Evolutionary conservation across 2,888 invertebrate species (phyloP).

Genomic region (Drosophila imparisetae): DNA sequence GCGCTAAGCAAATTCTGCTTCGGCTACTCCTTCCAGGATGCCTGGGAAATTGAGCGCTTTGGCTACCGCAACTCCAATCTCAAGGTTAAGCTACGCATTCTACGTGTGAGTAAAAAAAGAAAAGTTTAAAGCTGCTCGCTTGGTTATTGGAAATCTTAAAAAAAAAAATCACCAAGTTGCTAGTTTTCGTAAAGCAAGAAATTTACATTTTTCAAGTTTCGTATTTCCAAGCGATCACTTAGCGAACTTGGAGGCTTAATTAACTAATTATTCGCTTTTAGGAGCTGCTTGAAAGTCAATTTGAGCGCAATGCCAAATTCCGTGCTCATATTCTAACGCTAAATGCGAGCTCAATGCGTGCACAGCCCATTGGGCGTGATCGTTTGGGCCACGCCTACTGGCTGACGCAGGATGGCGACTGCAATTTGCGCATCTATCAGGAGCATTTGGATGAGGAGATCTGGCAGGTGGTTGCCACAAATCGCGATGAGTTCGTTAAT

Average conservation of each 20-base stretch:
- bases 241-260: background rate
- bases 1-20: conserved; percentile 96
- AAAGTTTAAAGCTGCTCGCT: background rate
- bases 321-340: conserved; percentile 93
- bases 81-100: conserved; percentile 93
- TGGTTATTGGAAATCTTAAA: background rate
- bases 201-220: background rate
- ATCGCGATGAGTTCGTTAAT: conserved; percentile 91
- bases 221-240: background rate
- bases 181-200: background rate
- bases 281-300: conserved; percentile 96
- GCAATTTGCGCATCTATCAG: conserved; percentile 95
- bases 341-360: conserved; percentile 91
- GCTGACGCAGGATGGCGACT: conserved; percentile 94
- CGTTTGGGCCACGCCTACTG: conserved; percentile 96
- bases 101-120: conserved; percentile 89
- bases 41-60: conserved; percentile 97
- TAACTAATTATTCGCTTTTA: conserved; percentile 84
- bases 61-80: conserved; percentile 97
- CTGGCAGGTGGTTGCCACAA: conserved; percentile 96
- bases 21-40: conserved; percentile 93
- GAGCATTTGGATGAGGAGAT: conserved; percentile 98
- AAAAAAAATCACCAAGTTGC: background rate
- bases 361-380: conserved; percentile 96
- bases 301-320: conserved; percentile 96